Conservation (phyloP, 2,888 invertebrate species). For the Mimachlamys varia region DNA sequence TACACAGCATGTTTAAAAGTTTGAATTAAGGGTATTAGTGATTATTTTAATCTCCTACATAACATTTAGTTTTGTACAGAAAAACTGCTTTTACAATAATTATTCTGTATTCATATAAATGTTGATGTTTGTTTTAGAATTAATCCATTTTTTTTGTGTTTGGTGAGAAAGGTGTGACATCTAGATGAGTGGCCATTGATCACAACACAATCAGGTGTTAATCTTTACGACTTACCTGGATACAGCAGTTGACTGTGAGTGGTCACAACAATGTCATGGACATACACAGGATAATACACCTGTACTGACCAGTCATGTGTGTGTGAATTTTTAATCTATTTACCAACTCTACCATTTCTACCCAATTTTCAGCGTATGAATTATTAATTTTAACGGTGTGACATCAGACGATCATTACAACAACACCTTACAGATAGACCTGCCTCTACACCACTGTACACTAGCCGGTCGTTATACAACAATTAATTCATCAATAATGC, state of each 20-base stretch:
- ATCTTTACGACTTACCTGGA: not conserved
- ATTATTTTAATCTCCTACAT: too few species aligned
- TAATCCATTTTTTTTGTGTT: not conserved
- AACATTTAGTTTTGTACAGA: too few species aligned
- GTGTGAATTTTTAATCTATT: conserved; percentile 11
- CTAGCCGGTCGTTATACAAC: not conserved
- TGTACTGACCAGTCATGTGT: not conserved
- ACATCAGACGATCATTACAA: not conserved
- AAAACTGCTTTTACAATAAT: too few species aligned
- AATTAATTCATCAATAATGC: conserved; percentile 16
- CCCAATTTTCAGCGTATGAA: not conserved
- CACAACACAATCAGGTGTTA: not conserved
- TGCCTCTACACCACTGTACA: not conserved
- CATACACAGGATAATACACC: not conserved
- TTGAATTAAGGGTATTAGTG: too few species aligned
- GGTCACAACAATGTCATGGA: not conserved
- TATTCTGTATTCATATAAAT: not conserved
- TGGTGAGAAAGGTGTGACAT: not conserved
- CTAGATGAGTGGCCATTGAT: not conserved
- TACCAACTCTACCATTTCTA: not conserved
- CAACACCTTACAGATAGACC: not conserved
- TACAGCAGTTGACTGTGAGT: not conserved
- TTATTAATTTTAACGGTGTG: not conserved
- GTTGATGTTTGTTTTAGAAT: not conserved
- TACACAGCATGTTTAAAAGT: too few species aligned